Percentiles rank a stretch among this genome's conserved stretches.
These are phyloP conservation scores for Pterocles orientalis DNA, from an alignment of 2,113 vertebrate species.

Conservation along the genomic window DNA sequence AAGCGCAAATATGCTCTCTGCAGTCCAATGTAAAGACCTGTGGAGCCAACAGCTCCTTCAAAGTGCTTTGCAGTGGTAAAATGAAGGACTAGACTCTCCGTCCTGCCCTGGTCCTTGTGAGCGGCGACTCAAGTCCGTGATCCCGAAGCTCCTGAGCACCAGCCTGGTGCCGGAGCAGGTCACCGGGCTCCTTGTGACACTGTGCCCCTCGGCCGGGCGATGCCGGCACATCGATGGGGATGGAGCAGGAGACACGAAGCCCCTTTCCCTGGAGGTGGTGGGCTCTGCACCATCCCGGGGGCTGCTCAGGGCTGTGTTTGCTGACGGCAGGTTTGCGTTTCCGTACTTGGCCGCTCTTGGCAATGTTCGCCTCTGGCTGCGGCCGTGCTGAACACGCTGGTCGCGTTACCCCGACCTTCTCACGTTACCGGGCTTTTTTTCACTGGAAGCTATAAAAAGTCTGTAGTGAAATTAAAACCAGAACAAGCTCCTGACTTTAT, in stretches of 20 bases:
- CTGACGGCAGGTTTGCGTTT: neutral
- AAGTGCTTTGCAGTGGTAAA: neutral
- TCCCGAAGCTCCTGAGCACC: neutral
- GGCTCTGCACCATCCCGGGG: fast-evolving
- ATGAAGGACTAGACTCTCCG: neutral
- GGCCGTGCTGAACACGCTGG: neutral
- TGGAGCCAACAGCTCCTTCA: neutral
- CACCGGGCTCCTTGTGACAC: neutral
- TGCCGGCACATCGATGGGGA: neutral
- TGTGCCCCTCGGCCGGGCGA: fast-evolving
- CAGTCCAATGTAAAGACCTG: neutral
- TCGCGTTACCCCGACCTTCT: constrained; percentile 4
- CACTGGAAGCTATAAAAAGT: constrained; percentile 26
- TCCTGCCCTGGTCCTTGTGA: neutral
- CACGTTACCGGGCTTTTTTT: neutral
- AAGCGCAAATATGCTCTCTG: constrained; percentile 12
- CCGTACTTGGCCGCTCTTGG: neutral
- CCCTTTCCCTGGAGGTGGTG: fast-evolving
- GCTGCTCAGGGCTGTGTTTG: fast-evolving
- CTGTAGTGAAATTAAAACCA: neutral
- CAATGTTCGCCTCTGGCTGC: neutral
- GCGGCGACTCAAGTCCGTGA: neutral
- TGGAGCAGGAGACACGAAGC: neutral
- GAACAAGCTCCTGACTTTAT: neutral
- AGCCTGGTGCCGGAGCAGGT: fast-evolving